These are phyloP conservation scores for Parazoanthus darwini DNA, from an alignment of 92 coral and sea anemone species.

Conservation along the genomic window DNA sequence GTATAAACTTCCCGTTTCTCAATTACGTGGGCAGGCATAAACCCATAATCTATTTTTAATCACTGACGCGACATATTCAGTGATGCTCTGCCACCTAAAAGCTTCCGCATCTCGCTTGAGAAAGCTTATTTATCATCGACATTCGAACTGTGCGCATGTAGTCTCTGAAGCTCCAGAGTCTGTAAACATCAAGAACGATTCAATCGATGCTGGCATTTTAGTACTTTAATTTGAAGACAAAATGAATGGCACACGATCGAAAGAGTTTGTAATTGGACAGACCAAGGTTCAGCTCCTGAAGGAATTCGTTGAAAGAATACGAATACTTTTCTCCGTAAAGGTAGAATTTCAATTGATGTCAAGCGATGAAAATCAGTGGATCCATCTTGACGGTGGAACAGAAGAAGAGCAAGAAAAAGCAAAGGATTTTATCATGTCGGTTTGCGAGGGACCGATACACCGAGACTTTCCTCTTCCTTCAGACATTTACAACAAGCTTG, in stretches of 20 bases:
- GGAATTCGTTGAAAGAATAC: conserved; percentile 66
- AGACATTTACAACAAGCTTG: conserved; percentile 28
- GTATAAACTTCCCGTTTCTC: conserved; percentile 31
- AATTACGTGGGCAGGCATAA: background rate
- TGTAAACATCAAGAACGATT: background rate
- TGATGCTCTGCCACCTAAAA: background rate
- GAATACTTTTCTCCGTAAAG: conserved; percentile 63
- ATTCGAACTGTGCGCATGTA: background rate
- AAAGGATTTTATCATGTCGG: conserved; percentile 53
- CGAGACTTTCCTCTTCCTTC: conserved; percentile 17
- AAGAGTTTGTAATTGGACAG: conserved; percentile 77
- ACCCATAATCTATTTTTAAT: conserved; percentile 22
- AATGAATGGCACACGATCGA: background rate
- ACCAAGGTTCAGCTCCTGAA: conserved; percentile 65
- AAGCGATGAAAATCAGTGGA: conserved; percentile 72
- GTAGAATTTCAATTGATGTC: conserved; percentile 60
- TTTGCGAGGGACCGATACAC: conserved; percentile 21
- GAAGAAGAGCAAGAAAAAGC: conserved; percentile 55
- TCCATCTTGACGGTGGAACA: conserved; percentile 60
- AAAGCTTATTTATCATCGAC: conserved; percentile 2
- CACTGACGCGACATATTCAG: conserved; percentile 15
- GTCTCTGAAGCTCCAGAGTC: background rate
- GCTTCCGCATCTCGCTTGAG: conserved; percentile 19
- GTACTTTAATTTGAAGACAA: conserved; percentile 9
- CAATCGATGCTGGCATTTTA: background rate